Base-by-base conservation (phyloP, 2,888 invertebrate species). In the Gisinianus flammeolus region DNA sequence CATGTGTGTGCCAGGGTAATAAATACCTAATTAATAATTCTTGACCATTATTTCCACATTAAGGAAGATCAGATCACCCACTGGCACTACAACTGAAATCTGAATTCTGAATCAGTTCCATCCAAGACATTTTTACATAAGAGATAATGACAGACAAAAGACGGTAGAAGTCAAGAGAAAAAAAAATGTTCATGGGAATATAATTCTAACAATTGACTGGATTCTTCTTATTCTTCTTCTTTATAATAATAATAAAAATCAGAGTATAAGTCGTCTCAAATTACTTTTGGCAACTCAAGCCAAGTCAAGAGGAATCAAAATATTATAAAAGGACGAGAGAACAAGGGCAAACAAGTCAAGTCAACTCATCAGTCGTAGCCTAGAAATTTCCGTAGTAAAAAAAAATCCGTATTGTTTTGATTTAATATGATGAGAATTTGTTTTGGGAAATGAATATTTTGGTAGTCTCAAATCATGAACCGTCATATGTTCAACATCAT, bases 11-110 rank as follows among this genome's bases (percentile, higher is more conserved):
- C n/a, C n/a, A n/a, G n/a, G 56, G 10, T n/a, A 58, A 58, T 58
- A 44, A 44, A 44, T 58, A 58, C 58, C 24, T 58, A 58, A 58
- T 58, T 58, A 58, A 58, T 58, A 58, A 58, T 58, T 58, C 58
- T 1, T 58, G n/a, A 2, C 58, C 58, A 58, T 58, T 58, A 58
- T 58, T 24, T 58, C 1, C 10, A 12, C 58, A 58, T 58, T 58
- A 58, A 58, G 58, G 58, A 44, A 44, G 44, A 44, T 44, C 44
- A 44, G 44, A 58, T 58, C 58, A n/a, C 58, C 58, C 24, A 58
- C 22, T 58, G 58, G 58, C 58, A 44, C 44, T 44, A 1, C 35
- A 35, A 8, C 35, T 35, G 35, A 35, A 35, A 8, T 35, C 35
- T 35, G 35, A 35, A 35, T 35, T 35, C 6, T 35, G 12, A 35